phyloP scores from a whole-genome alignment of 2,888 invertebrate genomes.

The Campaea margaritaria region DNA sequence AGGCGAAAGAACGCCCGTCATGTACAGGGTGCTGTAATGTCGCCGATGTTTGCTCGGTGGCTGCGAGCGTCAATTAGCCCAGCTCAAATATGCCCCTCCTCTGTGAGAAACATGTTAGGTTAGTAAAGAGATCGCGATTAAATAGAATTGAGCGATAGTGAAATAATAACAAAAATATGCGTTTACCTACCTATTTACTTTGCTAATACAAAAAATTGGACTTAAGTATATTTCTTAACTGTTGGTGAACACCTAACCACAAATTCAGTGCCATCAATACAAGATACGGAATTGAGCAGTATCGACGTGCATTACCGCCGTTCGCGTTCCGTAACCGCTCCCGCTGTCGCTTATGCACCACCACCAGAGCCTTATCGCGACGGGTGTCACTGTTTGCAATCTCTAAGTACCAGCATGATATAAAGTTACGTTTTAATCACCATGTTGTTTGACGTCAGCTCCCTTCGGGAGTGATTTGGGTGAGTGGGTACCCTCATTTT shows the following conservation, averaged over 20 bases:
- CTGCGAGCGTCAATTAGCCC: conserved; percentile 59
- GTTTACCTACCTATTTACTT: too few relatives aligned
- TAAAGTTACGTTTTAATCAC: conserved; percentile 66
- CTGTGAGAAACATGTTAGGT: conserved; percentile 19
- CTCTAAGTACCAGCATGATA: conserved; percentile 51
- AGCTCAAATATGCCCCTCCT: conserved; percentile 63
- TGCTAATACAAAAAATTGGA: too few relatives aligned
- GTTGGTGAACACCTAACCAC: too few relatives aligned
- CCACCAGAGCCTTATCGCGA: conserved; percentile 16
- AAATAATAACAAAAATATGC: too few relatives aligned
- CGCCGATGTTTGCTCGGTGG: conserved; percentile 49
- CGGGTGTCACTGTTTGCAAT: conserved; percentile 52
- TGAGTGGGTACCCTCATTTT: conserved; percentile 21
- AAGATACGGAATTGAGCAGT: too few relatives aligned
- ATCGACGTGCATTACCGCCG: too few relatives aligned
- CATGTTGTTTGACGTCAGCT: conserved; percentile 51
- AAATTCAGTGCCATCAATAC: too few relatives aligned
- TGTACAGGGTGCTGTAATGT: conserved; percentile 33
- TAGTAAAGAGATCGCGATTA: conserved; percentile 26
- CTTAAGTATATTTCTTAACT: background rate
- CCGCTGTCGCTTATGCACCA: conserved; percentile 33
- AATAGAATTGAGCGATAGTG: background rate
- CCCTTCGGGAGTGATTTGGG: conserved; percentile 41
- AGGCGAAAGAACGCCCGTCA: conserved; percentile 20
- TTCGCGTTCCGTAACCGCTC: too few relatives aligned